Conservation (phyloP, 2,888 invertebrate genomes). For the Alloplasta piceator region DNA sequence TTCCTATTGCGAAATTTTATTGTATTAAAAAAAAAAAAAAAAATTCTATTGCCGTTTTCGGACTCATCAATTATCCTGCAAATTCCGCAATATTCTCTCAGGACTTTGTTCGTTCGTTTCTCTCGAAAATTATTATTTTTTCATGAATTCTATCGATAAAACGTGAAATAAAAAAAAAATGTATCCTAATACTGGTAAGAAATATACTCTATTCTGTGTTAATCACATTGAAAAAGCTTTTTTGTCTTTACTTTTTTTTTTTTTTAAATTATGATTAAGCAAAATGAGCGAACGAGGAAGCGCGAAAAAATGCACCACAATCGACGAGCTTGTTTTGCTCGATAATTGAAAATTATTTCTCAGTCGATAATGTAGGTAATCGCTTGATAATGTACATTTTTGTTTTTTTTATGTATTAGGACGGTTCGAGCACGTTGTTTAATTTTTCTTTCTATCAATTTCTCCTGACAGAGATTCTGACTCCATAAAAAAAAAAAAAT, state of each 20-base stretch:
- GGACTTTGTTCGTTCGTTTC: too few relatives aligned
- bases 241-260: too few relatives aligned
- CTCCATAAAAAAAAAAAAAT: too few relatives aligned
- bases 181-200: slow-evolving; percentile 61
- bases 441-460: too few relatives aligned
- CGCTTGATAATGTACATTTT: too few relatives aligned
- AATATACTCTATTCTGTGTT: slow-evolving; percentile 41
- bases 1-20: slow-evolving; percentile 51
- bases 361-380: too few relatives aligned
- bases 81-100: neutral
- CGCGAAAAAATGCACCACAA: slow-evolving; percentile 4
- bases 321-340: too few relatives aligned
- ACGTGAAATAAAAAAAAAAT: neutral
- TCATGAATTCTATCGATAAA: neutral
- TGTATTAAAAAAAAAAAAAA: too few relatives aligned
- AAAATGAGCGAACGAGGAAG: slow-evolving; percentile 20
- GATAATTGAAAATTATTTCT: slow-evolving; percentile 35
- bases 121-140: neutral
- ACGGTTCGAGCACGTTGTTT: too few relatives aligned
- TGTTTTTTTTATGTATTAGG: too few relatives aligned
- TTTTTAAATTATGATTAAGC: slow-evolving; percentile 8
- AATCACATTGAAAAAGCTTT: neutral
- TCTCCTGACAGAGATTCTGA: too few relatives aligned
- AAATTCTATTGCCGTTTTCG: slow-evolving; percentile 15
- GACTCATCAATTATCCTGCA: slow-evolving; percentile 19